Conservation (phyloP, 2,797 vertebrate genomes). For the Brotula barbata region DNA sequence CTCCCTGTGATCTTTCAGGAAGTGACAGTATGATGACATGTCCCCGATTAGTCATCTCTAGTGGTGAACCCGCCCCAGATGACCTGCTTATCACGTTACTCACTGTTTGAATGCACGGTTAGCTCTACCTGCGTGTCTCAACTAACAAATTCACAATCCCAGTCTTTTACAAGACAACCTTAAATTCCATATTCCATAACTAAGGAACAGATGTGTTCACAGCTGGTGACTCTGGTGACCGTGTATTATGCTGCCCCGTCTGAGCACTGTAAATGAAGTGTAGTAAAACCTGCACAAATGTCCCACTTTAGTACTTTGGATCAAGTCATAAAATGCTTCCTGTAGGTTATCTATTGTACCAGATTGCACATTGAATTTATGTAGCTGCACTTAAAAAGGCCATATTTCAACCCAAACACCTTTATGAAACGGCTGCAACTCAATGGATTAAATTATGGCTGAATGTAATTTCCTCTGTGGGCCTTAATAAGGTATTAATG, state of each 20-base stretch:
- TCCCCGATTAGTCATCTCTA: slow-evolving; percentile 4
- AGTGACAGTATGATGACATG: too few species aligned
- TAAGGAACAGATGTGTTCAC: slow-evolving; percentile 55
- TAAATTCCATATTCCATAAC: slow-evolving; percentile 37
- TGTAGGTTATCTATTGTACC: slow-evolving; percentile 31
- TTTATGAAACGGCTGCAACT: slow-evolving; percentile 58
- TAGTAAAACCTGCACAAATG: slow-evolving; percentile 47
- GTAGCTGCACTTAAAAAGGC: slow-evolving; percentile 45
- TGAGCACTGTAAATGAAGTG: slow-evolving; percentile 34
- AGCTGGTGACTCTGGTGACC: slow-evolving; percentile 43
- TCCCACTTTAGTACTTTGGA: slow-evolving; percentile 38
- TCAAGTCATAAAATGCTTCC: slow-evolving; percentile 50
- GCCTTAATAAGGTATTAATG: slow-evolving; percentile 74
- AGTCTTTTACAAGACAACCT: slow-evolving; percentile 39
- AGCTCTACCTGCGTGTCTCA: slow-evolving; percentile 8
- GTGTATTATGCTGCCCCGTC: slow-evolving; percentile 35
- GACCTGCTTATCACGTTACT: slow-evolving; percentile 30
- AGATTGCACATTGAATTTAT: slow-evolving; percentile 34
- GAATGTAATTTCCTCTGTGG: slow-evolving; percentile 74
- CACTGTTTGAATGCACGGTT: slow-evolving; percentile 15
- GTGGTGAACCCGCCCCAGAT: neutral
- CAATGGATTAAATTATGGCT: slow-evolving; percentile 53
- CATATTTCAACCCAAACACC: slow-evolving; percentile 46
- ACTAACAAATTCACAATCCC: slow-evolving; percentile 32
- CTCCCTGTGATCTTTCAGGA: neutral